Conservation (phyloP, 1,140 invertebrate genomes). For the Globodera rostochiensis region DNA sequence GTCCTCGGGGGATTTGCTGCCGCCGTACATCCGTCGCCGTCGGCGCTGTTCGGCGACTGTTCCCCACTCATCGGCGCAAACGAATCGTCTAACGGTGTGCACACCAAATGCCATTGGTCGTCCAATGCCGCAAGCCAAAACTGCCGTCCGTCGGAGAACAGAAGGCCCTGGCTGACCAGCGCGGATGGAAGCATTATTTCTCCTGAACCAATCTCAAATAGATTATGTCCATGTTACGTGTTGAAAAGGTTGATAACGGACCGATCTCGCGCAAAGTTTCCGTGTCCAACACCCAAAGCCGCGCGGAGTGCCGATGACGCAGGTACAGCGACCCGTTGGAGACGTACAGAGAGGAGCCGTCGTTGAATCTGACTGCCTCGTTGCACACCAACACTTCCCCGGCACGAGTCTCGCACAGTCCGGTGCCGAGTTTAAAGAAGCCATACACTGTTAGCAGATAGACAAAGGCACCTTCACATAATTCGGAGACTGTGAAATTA, state of each 20-base stretch:
- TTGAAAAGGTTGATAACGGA: not conserved
- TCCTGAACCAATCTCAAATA: slow-evolving; percentile 26
- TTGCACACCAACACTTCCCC: slow-evolving; percentile 60
- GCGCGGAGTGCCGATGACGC: slow-evolving; percentile 55
- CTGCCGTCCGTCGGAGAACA: slow-evolving; percentile 55
- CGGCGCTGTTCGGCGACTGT: not conserved
- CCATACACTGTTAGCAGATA: slow-evolving; percentile 59
- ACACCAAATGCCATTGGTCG: slow-evolving; percentile 50
- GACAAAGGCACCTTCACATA: slow-evolving; percentile 48
- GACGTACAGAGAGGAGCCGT: slow-evolving; percentile 49
- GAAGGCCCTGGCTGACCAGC: slow-evolving; percentile 48
- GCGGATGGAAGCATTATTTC: slow-evolving; percentile 57
- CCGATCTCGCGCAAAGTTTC: slow-evolving; percentile 57
- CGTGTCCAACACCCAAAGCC: slow-evolving; percentile 59
- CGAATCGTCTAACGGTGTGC: slow-evolving; percentile 49
- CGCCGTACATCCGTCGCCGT: slow-evolving; percentile 19
- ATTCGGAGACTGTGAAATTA: not conserved
- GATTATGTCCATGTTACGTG: too few species aligned
- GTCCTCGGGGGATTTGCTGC: not conserved
- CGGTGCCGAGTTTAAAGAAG: slow-evolving; percentile 61
- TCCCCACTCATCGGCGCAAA: slow-evolving; percentile 37
- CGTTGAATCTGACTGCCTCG: slow-evolving; percentile 47
- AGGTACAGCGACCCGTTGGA: slow-evolving; percentile 61
- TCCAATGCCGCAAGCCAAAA: slow-evolving; percentile 52
- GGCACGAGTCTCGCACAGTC: slow-evolving; percentile 54